Percentiles rank a stretch among this genome's conserved stretches.
These are phyloP conservation scores for Bradypus variegatus DNA, from an alignment of 2,797 vertebrate species.

Conservation along the genomic window DNA sequence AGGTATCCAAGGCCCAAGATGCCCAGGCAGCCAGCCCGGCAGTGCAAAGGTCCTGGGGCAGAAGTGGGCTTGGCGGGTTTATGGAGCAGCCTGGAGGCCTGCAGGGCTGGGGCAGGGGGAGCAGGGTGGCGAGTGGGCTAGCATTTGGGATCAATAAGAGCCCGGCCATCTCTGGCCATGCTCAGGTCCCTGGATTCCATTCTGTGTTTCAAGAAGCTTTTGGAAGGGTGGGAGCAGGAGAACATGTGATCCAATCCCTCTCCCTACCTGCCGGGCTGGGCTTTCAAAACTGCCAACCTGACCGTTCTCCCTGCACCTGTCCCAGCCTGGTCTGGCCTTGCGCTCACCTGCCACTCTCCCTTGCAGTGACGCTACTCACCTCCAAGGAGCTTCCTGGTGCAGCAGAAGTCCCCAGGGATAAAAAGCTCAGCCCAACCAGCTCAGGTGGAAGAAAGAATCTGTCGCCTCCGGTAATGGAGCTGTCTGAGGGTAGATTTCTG, in stretches of 20 bases:
- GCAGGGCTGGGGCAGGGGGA: not conserved
- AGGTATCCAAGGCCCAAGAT: not conserved
- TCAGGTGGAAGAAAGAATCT: not conserved
- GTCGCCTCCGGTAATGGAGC: not conserved
- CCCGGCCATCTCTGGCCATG: fast-evolving
- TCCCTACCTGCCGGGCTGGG: too few species aligned
- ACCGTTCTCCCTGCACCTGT: not conserved
- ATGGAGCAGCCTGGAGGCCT: conserved; percentile 57
- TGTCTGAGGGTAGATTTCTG: fast-evolving
- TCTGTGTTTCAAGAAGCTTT: not conserved
- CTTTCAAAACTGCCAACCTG: not conserved
- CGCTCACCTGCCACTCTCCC: fast-evolving
- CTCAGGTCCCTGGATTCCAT: not conserved
- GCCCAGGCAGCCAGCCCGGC: not conserved
- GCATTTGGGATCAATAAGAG: not conserved
- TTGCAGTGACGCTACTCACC: fast-evolving
- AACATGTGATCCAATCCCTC: fast-evolving
- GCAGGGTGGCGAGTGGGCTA: not conserved
- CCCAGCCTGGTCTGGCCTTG: not conserved
- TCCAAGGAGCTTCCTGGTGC: not conserved
- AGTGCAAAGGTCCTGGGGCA: conserved; percentile 55
- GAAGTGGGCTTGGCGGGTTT: not conserved
- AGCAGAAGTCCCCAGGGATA: not conserved
- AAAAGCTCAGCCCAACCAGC: not conserved
- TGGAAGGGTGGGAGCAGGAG: not conserved